These are phyloP conservation scores for Charaxes varanes DNA, from an alignment of 1,140 invertebrate species.

Conservation along the genomic window DNA sequence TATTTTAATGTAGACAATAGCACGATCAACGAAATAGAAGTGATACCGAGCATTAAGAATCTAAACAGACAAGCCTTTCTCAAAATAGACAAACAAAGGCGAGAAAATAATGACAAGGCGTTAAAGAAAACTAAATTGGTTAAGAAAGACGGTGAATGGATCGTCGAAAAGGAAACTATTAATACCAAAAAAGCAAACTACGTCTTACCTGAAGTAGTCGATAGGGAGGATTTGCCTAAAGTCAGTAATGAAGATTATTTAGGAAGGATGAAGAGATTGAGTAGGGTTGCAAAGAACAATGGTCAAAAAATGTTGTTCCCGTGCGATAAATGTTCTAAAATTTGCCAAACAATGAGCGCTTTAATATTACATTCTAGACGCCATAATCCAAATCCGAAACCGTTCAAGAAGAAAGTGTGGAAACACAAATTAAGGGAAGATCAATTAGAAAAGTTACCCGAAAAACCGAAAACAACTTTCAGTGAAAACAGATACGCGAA, in stretches of 20 bases:
- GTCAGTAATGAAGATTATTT: slow-evolving; percentile 28
- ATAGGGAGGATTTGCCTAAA: too few relatives aligned
- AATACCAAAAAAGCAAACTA: slow-evolving; percentile 23
- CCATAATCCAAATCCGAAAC: slow-evolving; percentile 42
- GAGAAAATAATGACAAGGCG: slow-evolving; percentile 23
- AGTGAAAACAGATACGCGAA: slow-evolving; percentile 16
- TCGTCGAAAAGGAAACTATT: slow-evolving; percentile 33
- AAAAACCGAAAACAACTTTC: neutral
- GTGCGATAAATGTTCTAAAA: slow-evolving; percentile 45
- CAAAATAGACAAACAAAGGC: slow-evolving; percentile 38
- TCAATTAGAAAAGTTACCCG: neutral
- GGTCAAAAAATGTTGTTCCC: slow-evolving; percentile 44
- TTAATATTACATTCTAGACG: slow-evolving; percentile 41
- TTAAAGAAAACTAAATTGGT: slow-evolving; percentile 43
- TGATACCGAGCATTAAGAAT: slow-evolving; percentile 47
- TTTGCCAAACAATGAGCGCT: slow-evolving; percentile 43
- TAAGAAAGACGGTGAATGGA: slow-evolving; percentile 46
- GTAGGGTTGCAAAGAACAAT: slow-evolving; percentile 28
- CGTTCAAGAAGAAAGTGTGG: slow-evolving; percentile 49
- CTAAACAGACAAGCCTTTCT: slow-evolving; percentile 38
- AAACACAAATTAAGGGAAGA: slow-evolving; percentile 34
- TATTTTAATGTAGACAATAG: slow-evolving; percentile 31
- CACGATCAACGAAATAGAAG: slow-evolving; percentile 30
- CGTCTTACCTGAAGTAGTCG: slow-evolving; percentile 25
- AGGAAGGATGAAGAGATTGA: slow-evolving; percentile 27